Percentiles rank a stretch among this genome's conserved stretches.
These are phyloP conservation scores for Malachius bipustulatus DNA, from an alignment of 2,888 invertebrate genomes.

Conservation along the genomic window DNA sequence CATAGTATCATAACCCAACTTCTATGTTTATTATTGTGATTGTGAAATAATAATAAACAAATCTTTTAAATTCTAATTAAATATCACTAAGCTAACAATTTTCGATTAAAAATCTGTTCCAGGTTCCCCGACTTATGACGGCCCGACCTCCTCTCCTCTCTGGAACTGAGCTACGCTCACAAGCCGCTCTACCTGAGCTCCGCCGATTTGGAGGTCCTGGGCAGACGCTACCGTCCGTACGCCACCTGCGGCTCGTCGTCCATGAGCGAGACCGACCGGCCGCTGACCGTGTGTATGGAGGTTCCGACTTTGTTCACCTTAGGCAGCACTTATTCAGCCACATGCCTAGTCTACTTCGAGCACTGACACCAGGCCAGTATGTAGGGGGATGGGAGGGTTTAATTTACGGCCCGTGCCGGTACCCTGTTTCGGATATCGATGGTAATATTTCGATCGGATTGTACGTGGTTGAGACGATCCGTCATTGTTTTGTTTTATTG, in stretches of 20 bases:
- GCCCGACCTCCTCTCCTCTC: constrained; percentile 38
- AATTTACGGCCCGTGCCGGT: too few relatives aligned
- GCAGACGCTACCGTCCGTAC: constrained; percentile 16
- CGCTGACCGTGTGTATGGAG: constrained; percentile 42
- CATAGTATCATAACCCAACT: too few relatives aligned
- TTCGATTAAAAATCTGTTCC: constrained; percentile 25
- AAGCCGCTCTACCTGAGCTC: constrained; percentile 34
- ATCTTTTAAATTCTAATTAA: too few relatives aligned
- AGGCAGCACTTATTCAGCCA: constrained; percentile 55
- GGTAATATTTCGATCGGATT: too few relatives aligned
- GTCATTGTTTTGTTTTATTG: too few relatives aligned
- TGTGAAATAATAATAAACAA: too few relatives aligned
- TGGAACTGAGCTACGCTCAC: constrained; percentile 31
- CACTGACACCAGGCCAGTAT: too few relatives aligned
- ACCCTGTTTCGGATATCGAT: too few relatives aligned
- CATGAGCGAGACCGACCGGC: constrained; percentile 10
- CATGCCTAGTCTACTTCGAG: constrained; percentile 54
- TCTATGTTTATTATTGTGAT: too few relatives aligned
- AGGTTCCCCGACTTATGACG: constrained; percentile 79
- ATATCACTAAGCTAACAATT: too few relatives aligned
- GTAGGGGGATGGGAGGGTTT: too few relatives aligned
- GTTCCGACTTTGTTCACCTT: constrained; percentile 51
- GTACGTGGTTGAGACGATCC: too few relatives aligned
- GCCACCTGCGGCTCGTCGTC: constrained; percentile 16
- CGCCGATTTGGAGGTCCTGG: constrained; percentile 31